These are phyloP conservation scores for Electrophaes corylata DNA, from an alignment of 2,888 invertebrate species.

Conservation along the genomic window DNA sequence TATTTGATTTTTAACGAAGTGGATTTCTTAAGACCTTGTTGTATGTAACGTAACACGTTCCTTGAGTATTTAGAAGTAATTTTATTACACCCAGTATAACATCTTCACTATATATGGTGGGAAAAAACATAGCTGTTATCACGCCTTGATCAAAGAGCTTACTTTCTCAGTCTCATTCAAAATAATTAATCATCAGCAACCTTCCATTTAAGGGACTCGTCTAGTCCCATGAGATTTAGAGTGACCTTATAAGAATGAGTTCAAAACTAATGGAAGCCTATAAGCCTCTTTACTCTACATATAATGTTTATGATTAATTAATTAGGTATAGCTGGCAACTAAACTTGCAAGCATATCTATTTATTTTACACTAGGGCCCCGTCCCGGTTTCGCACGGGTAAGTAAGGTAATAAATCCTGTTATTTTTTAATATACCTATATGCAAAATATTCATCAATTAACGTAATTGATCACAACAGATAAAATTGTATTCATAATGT, in stretches of 20 bases:
- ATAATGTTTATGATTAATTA: constrained; percentile 29
- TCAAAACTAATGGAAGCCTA: constrained; percentile 21
- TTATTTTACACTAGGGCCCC: too few species aligned
- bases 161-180: constrained; percentile 19
- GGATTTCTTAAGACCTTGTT: too few species aligned
- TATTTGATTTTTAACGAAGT: too few species aligned
- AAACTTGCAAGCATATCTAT: not conserved
- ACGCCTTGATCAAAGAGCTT: not conserved
- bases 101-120: not conserved
- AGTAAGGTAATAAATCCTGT: too few species aligned
- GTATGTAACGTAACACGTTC: too few species aligned
- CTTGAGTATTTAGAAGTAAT: too few species aligned
- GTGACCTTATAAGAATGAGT: constrained; percentile 30
- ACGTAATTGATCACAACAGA: too few species aligned
- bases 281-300: constrained; percentile 48
- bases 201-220: constrained; percentile 24
- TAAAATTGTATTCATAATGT: not conserved
- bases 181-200: constrained; percentile 25
- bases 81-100: not conserved
- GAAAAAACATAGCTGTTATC: constrained; percentile 7
- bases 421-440: too few species aligned
- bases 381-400: too few species aligned
- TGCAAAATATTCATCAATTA: too few species aligned
- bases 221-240: constrained; percentile 21
- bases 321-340: constrained; percentile 10